Percentiles rank a stretch among this genome's conserved stretches.
Evolutionary conservation across 2,888 invertebrate species (phyloP).

Genomic region (Apantesis nais): DNA sequence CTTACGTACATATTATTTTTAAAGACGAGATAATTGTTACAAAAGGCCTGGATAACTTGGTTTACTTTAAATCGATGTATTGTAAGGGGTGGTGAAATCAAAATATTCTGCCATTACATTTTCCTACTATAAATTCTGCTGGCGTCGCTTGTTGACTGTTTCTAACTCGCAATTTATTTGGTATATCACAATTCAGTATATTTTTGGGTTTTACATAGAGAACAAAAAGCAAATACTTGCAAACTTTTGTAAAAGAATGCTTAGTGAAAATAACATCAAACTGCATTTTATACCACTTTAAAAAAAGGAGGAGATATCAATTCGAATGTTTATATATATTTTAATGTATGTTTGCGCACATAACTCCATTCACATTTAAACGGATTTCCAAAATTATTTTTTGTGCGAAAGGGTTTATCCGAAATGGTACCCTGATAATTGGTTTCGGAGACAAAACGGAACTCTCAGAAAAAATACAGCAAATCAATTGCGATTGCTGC

Average conservation of each 20-base stretch:
- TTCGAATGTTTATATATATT: too few species aligned
- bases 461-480: too few species aligned
- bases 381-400: too few species aligned
- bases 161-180: not conserved
- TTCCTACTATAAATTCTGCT: not conserved
- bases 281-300: too few species aligned
- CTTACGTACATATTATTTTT: not conserved
- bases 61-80: not conserved
- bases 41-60: not conserved
- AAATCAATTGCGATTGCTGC: too few species aligned
- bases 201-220: not conserved
- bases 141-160: not conserved
- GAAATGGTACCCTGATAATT: too few species aligned
- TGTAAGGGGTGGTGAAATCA: not conserved
- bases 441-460: too few species aligned
- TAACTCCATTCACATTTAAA: too few species aligned
- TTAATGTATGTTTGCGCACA: too few species aligned
- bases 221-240: not conserved
- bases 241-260: not conserved
- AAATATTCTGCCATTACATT: not conserved
- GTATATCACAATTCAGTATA: too few species aligned
- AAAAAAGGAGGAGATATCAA: too few species aligned
- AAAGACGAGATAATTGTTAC: not conserved
- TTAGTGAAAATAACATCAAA: not conserved
- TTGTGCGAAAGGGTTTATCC: too few species aligned